These are phyloP conservation scores for Butorides virescens DNA, from an alignment of 2,113 vertebrate genomes.

Conservation along the genomic window DNA sequence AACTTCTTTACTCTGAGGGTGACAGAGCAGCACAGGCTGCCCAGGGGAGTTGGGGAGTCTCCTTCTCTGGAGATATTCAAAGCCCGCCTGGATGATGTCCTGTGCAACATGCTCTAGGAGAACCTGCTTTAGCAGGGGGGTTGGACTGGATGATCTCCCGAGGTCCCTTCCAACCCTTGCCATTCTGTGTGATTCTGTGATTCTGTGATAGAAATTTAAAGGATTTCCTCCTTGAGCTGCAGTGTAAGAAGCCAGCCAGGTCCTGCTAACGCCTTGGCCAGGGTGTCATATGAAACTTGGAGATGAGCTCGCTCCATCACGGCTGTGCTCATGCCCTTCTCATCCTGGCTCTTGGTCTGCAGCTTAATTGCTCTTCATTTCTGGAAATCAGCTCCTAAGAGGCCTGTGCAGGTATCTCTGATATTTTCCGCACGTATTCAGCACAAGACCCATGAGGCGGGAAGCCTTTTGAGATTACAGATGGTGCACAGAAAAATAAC, in stretches of 20 bases:
- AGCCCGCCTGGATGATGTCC: no score
- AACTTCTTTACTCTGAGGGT: no score
- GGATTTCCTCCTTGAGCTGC: neutral
- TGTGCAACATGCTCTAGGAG: no score
- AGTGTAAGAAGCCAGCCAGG: neutral
- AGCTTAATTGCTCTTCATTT: neutral
- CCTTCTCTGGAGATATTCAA: no score
- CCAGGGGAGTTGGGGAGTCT: no score
- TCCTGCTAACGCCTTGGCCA: neutral
- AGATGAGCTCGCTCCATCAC: neutral
- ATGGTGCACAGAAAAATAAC: neutral
- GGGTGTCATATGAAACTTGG: neutral
- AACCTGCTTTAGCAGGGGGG: no score
- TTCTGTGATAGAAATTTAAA: neutral
- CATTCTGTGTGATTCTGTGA: no score
- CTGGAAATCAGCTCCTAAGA: neutral
- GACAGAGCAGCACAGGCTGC: no score
- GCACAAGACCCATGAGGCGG: neutral
- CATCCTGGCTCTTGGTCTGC: neutral
- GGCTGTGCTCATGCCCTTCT: neutral
- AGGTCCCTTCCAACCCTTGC: no score
- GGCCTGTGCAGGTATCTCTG: neutral
- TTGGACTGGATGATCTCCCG: no score
- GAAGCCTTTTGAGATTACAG: neutral
- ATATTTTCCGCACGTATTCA: neutral